Evolutionary conservation across 2,797 vertebrate genomes (phyloP), one percentile per base, ranked within the genome.

Genomic region (Nyctibius grandis): DNA sequence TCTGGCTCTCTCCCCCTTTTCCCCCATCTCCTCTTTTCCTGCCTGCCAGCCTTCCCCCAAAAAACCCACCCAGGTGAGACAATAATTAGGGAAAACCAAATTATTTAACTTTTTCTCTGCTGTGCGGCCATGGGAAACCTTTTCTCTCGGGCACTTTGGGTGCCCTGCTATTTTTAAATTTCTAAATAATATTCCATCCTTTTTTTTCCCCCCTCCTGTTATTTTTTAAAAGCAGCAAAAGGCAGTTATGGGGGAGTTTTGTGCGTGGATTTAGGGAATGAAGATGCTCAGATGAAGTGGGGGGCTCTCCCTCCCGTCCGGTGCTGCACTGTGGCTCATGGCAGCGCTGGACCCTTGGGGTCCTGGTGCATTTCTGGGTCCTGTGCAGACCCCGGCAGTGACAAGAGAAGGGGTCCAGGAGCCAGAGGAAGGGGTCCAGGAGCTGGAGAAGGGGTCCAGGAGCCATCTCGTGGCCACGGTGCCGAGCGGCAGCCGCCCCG

Each of bases 401-500:
- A 70, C 9, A 9, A 28, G 50, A 26, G 48, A 50, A 50, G 26
- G 50, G 50, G 50, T 65, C 18, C 85, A 92, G 95, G 97, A 96
- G 97, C 96, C 95, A 15, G 63, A 48, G n/a, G 61, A 69, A 74
- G 80, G 80, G 79, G 80, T 63, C 33, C 29, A 10, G 65, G 74
- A 56, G 65, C 21, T 9, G 72, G 92, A 96, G 92, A 94, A 97
- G 93, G 97, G 93, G 84, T 91, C 22, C 95, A 97, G 98, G 98
- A 98, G 98, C 98, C 98, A 97, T 96, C 98, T 98, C 97, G 98
- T 98, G 98, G 98, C 91, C 88, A 50, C 15, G 87, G 80, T 72
- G 74, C 96, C 34, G 72, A 96, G 85, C 36, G 21, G 75, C 87
- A 91, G 56, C 78, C 50, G 11, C 59, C 91, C 65, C 18, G 19